Conservation (phyloP, 2,113 vertebrate genomes). For the Accipiter cooperii region DNA sequence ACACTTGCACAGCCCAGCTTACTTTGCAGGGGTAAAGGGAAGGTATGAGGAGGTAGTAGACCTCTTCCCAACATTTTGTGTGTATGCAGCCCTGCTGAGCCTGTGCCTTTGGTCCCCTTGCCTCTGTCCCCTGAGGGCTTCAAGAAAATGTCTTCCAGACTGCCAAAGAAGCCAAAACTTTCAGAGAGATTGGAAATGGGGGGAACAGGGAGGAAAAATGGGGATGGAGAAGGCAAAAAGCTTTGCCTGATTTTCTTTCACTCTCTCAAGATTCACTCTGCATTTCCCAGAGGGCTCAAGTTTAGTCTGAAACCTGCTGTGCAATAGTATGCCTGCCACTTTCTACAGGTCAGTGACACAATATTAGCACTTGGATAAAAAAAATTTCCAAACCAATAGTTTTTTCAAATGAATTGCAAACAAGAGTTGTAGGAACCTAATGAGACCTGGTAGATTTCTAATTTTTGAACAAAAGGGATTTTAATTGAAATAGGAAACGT, state of each 20-base stretch:
- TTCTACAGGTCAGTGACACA: neutral
- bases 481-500: neutral
- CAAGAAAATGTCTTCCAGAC: neutral
- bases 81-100: neutral
- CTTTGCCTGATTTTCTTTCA: neutral
- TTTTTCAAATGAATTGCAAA: neutral
- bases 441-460: neutral
- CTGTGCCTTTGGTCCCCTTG: neutral
- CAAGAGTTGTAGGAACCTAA: neutral
- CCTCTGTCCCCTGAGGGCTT: fast-evolving
- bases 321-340: neutral
- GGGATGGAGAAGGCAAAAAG: neutral
- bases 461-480: neutral
- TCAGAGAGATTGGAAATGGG: neutral
- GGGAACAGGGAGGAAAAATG: neutral
- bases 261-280: neutral
- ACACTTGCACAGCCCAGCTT: fast-evolving
- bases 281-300: neutral
- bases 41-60: neutral
- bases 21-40: neutral
- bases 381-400: neutral
- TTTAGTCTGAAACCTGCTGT: neutral
- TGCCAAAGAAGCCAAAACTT: neutral
- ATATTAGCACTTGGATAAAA: neutral
- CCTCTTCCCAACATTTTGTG: neutral